Evolutionary conservation across 2,113 vertebrate genomes (phyloP).

Genomic region (Corynorhinus townsendii): DNA sequence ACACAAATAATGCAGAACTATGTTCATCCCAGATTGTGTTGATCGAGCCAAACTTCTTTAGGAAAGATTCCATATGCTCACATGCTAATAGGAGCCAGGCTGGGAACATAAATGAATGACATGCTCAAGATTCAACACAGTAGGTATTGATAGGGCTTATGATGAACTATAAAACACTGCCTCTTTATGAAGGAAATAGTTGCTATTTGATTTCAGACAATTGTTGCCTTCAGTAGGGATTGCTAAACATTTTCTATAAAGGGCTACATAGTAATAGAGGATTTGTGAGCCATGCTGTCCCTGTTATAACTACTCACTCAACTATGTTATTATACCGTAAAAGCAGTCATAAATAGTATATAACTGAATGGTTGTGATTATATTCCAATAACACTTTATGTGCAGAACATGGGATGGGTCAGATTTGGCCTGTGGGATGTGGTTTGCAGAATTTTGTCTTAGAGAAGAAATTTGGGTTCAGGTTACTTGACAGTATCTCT

Average conservation of each 20-base stretch:
- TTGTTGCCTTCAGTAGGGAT: background rate
- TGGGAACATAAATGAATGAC: background rate
- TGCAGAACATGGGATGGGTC: background rate
- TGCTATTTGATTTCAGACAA: background rate
- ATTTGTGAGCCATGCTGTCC: background rate
- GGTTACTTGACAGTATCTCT: background rate
- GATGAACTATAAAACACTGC: background rate
- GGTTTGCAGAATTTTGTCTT: background rate
- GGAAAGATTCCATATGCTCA: background rate
- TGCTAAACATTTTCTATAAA: background rate
- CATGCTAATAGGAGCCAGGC: background rate
- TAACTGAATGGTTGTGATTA: background rate
- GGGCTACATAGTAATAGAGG: background rate
- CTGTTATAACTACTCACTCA: background rate
- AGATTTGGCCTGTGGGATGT: background rate
- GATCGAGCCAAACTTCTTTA: background rate
- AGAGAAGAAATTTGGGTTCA: background rate
- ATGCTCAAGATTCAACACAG: background rate
- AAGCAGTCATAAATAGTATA: background rate
- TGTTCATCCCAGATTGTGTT: background rate
- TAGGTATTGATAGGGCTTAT: background rate
- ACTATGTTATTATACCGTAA: background rate
- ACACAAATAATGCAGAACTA: background rate
- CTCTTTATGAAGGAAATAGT: background rate
- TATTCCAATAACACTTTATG: background rate